phyloP scores from a whole-genome alignment of 1,140 invertebrate genomes.

The Cherax quadricarinatus region DNA sequence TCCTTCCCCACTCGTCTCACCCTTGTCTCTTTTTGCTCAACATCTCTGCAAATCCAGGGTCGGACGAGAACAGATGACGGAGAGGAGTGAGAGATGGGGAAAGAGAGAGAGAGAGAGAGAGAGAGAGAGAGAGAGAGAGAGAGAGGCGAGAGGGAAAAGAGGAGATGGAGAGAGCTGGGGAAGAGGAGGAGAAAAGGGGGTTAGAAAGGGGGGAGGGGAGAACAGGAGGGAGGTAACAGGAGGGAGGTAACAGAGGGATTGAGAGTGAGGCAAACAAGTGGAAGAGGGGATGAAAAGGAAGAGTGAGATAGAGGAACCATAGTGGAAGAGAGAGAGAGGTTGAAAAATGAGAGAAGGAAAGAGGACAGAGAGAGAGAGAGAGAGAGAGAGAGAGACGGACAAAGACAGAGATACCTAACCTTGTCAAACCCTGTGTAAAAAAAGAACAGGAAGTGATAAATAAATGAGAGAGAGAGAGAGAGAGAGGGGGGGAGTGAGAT shows the following conservation, averaged over 20 bases:
- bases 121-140: neutral
- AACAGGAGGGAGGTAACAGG: neutral
- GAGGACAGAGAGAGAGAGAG: neutral
- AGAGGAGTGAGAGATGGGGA: too few relatives aligned
- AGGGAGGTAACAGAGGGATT: neutral
- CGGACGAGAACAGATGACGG: too few relatives aligned
- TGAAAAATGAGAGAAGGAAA: neutral
- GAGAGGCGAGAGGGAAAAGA: neutral
- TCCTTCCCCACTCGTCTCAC: neutral
- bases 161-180: neutral
- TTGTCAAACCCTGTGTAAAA: too few relatives aligned
- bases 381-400: neutral
- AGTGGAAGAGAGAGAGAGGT: neutral
- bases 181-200: neutral
- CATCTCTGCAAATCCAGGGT: too few relatives aligned
- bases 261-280: neutral
- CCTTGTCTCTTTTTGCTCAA: neutral
- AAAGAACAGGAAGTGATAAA: neutral
- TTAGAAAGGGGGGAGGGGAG: neutral
- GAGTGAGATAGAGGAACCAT: neutral
- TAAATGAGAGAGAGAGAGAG: neutral
- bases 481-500: neutral
- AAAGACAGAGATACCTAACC: neutral
- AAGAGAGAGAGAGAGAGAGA: too few relatives aligned
- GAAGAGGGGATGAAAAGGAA: neutral